Conservation (phyloP, 1,140 invertebrate genomes). For the Harlomillsia oculata region DNA sequence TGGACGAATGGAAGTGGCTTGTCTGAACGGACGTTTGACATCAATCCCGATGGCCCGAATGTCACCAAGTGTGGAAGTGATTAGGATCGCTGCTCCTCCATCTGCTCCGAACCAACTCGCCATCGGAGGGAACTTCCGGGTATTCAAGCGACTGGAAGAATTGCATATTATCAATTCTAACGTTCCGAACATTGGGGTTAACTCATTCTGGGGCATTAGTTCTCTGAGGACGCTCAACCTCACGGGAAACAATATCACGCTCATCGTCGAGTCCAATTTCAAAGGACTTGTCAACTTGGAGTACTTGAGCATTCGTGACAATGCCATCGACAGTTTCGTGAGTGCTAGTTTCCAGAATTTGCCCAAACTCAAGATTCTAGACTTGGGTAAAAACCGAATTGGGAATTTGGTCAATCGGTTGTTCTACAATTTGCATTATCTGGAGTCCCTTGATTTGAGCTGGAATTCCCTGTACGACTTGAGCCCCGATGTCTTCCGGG, state of each 20-base stretch:
- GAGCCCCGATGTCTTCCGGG: slow-evolving; percentile 64
- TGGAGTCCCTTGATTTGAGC: slow-evolving; percentile 59
- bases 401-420: slow-evolving; percentile 55
- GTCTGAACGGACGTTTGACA: slow-evolving; percentile 48
- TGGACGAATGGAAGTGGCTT: slow-evolving; percentile 40
- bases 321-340: slow-evolving; percentile 44
- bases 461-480: slow-evolving; percentile 60
- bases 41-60: slow-evolving; percentile 51
- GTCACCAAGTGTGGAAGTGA: slow-evolving; percentile 52
- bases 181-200: slow-evolving; percentile 63
- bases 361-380: slow-evolving; percentile 52
- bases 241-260: slow-evolving; percentile 63
- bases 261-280: slow-evolving; percentile 45
- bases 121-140: slow-evolving; percentile 60
- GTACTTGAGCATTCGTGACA: slow-evolving; percentile 44
- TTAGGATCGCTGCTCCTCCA: slow-evolving; percentile 58
- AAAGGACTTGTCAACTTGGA: slow-evolving; percentile 39
- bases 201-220: slow-evolving; percentile 65
- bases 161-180: slow-evolving; percentile 61
- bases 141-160: slow-evolving; percentile 58
- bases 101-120: slow-evolving; percentile 55
- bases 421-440: slow-evolving; percentile 56
- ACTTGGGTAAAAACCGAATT: slow-evolving; percentile 59
- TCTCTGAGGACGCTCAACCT: slow-evolving; percentile 59
- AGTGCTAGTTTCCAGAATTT: slow-evolving; percentile 64